Evolutionary conservation across 2,888 invertebrate genomes (phyloP).

Genomic region (Patella ulyssiponensis): DNA sequence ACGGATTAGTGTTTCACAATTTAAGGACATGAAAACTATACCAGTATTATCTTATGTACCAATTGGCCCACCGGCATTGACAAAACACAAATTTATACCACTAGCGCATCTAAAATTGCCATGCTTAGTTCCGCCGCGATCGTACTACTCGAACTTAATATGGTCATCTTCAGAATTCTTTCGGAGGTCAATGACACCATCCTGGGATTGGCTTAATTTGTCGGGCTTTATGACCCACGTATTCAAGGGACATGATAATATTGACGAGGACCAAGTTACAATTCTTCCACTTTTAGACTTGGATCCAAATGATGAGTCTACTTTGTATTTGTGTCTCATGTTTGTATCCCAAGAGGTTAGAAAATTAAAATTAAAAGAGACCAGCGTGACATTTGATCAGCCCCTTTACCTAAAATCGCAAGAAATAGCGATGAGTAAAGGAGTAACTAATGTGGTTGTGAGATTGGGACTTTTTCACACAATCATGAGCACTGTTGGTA

Average conservation of each 20-base stretch:
- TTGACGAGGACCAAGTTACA: neutral
- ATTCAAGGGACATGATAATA: neutral
- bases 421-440: neutral
- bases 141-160: neutral
- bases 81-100: neutral
- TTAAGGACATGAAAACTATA: neutral
- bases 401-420: neutral
- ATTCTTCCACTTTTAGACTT: neutral
- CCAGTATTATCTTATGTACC: neutral
- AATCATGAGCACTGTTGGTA: neutral
- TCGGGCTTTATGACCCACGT: neutral
- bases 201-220: neutral
- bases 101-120: neutral
- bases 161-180: neutral
- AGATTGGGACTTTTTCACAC: neutral
- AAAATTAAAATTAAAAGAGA: too few species aligned
- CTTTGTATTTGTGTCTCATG: neutral
- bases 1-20: neutral
- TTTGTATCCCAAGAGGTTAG: too few species aligned
- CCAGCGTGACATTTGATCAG: neutral
- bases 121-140: neutral
- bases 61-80: neutral
- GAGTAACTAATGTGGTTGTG: neutral
- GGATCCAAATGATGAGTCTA: neutral
- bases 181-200: neutral